These are phyloP conservation scores for Halisarca cf. caerulea DNA, from an alignment of 37 sponge, comb jelly and placozoan species.

Conservation along the genomic window DNA sequence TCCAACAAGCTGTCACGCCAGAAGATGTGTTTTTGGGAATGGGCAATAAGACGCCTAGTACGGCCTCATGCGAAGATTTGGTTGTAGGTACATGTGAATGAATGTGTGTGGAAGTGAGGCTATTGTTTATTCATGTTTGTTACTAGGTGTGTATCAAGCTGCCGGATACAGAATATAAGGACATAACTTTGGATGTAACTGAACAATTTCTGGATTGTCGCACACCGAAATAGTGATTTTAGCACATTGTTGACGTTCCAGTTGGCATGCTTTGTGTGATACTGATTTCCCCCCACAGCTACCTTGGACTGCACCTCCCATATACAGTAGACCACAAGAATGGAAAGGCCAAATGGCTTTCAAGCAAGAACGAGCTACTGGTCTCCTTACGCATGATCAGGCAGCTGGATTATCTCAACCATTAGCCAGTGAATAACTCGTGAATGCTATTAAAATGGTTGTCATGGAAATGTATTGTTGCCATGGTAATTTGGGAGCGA, in stretches of 20 bases:
- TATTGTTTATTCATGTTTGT: not conserved
- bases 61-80: conserved; percentile 85
- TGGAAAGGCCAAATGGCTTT: conserved; percentile 80
- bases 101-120: too few species aligned
- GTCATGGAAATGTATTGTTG: conserved; percentile 9
- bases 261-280: not conserved
- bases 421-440: not conserved
- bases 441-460: not conserved
- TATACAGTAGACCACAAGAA: conserved; percentile 74
- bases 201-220: conserved; percentile 77
- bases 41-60: conserved; percentile 76
- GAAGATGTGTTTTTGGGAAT: conserved; percentile 95
- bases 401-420: conserved; percentile 81
- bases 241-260: not conserved
- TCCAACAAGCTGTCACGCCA: conserved; percentile 69
- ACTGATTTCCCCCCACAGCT: conserved; percentile 31
- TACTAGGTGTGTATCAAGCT: conserved; percentile 69
- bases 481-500: not conserved
- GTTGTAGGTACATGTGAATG: conserved; percentile 66
- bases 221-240: conserved; percentile 62
- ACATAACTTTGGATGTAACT: conserved; percentile 75
- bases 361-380: conserved; percentile 42
- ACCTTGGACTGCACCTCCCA: conserved; percentile 80
- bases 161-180: conserved; percentile 57
- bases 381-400: conserved; percentile 73